Evolutionary conservation across 2,888 invertebrate species (phyloP).

Genomic region (Oxystoma pomonae): DNA sequence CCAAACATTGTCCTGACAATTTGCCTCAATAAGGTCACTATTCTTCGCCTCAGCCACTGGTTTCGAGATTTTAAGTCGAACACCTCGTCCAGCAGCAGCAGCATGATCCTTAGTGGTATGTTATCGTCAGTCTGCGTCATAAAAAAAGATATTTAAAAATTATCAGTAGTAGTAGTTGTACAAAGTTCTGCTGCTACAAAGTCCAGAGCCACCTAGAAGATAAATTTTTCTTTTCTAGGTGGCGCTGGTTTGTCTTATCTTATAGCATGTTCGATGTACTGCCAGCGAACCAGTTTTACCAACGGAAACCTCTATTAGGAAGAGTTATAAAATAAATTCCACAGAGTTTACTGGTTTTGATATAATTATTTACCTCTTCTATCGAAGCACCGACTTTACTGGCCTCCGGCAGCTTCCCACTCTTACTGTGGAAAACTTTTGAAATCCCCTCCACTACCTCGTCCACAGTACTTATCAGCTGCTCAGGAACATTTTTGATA

Average conservation of each 20-base stretch:
- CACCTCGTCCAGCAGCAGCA: conserved; percentile 78
- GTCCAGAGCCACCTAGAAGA: too few relatives aligned
- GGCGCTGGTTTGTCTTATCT: too few relatives aligned
- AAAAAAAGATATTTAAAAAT: too few relatives aligned
- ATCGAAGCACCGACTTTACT: conserved; percentile 47
- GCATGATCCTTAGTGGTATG: conserved; percentile 75
- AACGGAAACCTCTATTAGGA: too few relatives aligned
- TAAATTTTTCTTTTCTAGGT: too few relatives aligned
- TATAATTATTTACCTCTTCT: conserved; percentile 61
- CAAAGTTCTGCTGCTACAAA: too few relatives aligned
- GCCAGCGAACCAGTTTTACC: too few relatives aligned
- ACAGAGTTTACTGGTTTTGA: too few relatives aligned
- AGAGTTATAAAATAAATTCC: too few relatives aligned
- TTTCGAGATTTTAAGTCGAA: conserved; percentile 78
- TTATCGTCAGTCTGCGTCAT: conserved; percentile 66
- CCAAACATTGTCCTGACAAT: conserved; percentile 78
- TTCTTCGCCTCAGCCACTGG: conserved; percentile 74
- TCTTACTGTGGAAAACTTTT: conserved; percentile 65
- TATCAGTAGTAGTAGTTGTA: too few relatives aligned
- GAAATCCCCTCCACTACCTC: conserved; percentile 79
- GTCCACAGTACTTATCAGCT: conserved; percentile 78
- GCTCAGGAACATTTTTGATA: conserved; percentile 85
- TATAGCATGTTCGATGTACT: too few relatives aligned
- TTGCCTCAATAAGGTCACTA: conserved; percentile 71
- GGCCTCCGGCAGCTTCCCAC: conserved; percentile 46